Evolutionary conservation across 30 jellyfish, hydroid and myxozoan species (phyloP).

Genomic region (Hydractinia symbiolongicarpus): DNA sequence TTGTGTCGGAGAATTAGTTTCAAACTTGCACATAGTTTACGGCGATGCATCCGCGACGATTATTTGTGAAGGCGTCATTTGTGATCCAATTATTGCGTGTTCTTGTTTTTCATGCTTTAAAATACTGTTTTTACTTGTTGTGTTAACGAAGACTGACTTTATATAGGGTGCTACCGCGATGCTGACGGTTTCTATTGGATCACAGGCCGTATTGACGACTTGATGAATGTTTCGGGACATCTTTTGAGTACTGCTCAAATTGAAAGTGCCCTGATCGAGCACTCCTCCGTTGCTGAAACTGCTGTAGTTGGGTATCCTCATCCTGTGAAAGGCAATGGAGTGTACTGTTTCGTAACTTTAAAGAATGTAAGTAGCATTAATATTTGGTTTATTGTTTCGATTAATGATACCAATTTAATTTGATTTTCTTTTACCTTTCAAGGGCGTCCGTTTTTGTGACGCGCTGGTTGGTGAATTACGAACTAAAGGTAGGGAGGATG

Average conservation of each 20-base stretch:
- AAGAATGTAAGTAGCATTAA: slow-evolving; percentile 44
- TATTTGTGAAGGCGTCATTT: too few relatives aligned
- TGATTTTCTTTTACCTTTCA: background rate
- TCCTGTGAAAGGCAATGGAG: slow-evolving; percentile 83
- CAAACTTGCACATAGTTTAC: too few relatives aligned
- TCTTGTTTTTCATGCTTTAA: too few relatives aligned
- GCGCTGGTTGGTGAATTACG: slow-evolving; percentile 17
- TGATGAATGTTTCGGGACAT: slow-evolving; percentile 97
- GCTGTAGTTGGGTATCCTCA: slow-evolving; percentile 92
- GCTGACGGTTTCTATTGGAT: slow-evolving; percentile 88
- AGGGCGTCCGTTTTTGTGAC: slow-evolving; percentile 25
- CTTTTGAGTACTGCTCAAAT: slow-evolving; percentile 90
- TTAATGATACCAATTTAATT: background rate
- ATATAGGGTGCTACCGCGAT: slow-evolving; percentile 79
- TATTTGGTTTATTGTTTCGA: background rate
- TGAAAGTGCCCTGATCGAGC: slow-evolving; percentile 92
- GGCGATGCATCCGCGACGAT: too few relatives aligned
- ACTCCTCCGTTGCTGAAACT: slow-evolving; percentile 83
- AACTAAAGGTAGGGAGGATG: background rate
- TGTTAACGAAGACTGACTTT: background rate
- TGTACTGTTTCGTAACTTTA: slow-evolving; percentile 75
- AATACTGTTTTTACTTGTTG: too few relatives aligned
- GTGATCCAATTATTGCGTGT: too few relatives aligned
- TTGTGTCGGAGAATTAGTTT: too few relatives aligned
- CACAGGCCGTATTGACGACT: slow-evolving; percentile 93